Percentiles rank a stretch among this genome's conserved stretches.
These are phyloP conservation scores for Chondrosia reniformis DNA, from an alignment of 37 sponge, comb jelly and placozoan species.

Conservation along the genomic window DNA sequence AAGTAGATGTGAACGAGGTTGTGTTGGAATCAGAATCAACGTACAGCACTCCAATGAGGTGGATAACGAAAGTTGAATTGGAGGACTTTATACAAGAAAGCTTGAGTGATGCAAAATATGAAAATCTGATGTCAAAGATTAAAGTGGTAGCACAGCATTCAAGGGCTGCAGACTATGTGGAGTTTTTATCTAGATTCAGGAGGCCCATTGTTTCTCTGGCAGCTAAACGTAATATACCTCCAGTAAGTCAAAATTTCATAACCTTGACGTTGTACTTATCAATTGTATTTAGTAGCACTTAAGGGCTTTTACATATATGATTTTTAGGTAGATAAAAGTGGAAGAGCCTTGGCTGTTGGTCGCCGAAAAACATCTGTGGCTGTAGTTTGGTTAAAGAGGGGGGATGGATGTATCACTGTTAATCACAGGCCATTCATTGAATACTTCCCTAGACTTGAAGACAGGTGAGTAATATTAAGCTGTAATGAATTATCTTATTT, in stretches of 20 bases:
- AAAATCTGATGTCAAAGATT: constrained; percentile 36
- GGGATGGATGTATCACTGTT: constrained; percentile 44
- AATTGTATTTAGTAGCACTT: neutral
- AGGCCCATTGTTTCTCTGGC: neutral
- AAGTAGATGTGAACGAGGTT: neutral
- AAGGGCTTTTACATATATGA: neutral
- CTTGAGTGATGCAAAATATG: constrained; percentile 22
- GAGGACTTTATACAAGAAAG: constrained; percentile 10
- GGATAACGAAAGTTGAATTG: constrained; percentile 18
- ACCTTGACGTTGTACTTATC: neutral
- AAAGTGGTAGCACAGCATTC: constrained; percentile 3
- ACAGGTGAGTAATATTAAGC: constrained; percentile 18
- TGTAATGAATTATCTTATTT: neutral
- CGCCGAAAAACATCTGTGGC: constrained; percentile 59
- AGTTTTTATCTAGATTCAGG: constrained; percentile 41
- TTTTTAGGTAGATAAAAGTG: neutral
- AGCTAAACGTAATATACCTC: neutral
- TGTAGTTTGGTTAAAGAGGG: constrained; percentile 34
- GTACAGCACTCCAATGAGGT: neutral
- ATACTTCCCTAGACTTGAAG: constrained; percentile 54
- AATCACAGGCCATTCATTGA: constrained; percentile 38
- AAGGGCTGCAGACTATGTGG: neutral
- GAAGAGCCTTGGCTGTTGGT: constrained; percentile 21
- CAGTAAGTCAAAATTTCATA: neutral
- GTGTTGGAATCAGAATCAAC: neutral